Evolutionary conservation across 2,113 vertebrate species (phyloP), one percentile per base, ranked within the genome.

Genomic region (Bufo bufo): DNA sequence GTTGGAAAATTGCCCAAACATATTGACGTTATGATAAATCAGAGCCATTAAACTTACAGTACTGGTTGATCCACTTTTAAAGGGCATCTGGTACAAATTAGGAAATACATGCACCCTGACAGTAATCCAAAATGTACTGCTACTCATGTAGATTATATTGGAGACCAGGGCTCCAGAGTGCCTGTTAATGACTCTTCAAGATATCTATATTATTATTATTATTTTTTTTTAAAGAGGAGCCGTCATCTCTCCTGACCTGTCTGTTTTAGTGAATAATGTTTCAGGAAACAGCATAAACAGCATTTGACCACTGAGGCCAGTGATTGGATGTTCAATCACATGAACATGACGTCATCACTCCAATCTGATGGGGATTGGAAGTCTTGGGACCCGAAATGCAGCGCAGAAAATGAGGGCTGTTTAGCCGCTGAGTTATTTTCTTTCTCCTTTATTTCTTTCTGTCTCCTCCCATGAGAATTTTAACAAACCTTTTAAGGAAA

Each of bases 31-130:
- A 43, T 80, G 77, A 80, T 80, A 80, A n/a, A 81, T 45, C 61
- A 63, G 56, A 58, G 43, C 16, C 58, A 81, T 81, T 81, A 81
- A 81, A 81, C 43, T 4, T 81, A 63, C 56, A 80, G 59, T 43
- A 59, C 78, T 17, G 54, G n/a, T 9, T 59, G n/a, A 58, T 80
- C 12, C 54, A 59, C 54, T 43, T 14, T 80, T 56, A 59, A 59
- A 17, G 43, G 78, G 54, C 54, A 80, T 80, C 54, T 80, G 78
- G 78, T 59, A 59, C 71, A 47, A 74, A 13, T 74, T 74, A 47
- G 4, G 45, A 47, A 47, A 74, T 74, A 74, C 19, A 47, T 74
- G 16, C 47, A 74, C 14, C 71, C 71, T 74, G 6, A 47, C 14
- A 47, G 13, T 11, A 4, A 74, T 74, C 1, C 16, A 74, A 47